Percentiles rank a stretch among this genome's conserved stretches.
phyloP scores from a whole-genome alignment of 2,888 invertebrate genomes.

The Zaprionus bogoriensis region DNA sequence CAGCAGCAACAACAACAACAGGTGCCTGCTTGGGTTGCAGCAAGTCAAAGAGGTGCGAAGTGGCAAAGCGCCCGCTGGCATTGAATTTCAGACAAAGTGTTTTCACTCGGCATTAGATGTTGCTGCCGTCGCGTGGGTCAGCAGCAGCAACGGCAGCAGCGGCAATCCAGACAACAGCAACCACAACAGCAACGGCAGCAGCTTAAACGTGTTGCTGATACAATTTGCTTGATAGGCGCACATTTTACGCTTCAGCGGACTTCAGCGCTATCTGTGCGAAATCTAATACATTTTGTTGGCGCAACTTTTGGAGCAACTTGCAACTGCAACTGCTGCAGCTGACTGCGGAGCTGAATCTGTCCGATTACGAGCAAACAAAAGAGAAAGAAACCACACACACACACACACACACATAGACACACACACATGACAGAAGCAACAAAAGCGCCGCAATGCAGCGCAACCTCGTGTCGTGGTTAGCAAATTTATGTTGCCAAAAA shows the following conservation, averaged over 20 bases:
- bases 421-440: constrained; percentile 60
- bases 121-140: constrained; percentile 70
- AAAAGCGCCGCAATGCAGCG: constrained; percentile 62
- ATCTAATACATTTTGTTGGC: constrained; percentile 72
- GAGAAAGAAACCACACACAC: neutral
- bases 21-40: constrained; percentile 55
- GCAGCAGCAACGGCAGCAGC: constrained; percentile 39
- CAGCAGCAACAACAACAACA: constrained; percentile 35
- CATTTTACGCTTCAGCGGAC: constrained; percentile 70
- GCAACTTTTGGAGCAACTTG: constrained; percentile 11
- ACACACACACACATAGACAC: too few species aligned
- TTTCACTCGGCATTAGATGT: constrained; percentile 71
- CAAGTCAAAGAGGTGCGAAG: constrained; percentile 74
- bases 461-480: constrained; percentile 68
- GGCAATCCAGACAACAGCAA: too few species aligned
- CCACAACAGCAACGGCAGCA: constrained; percentile 33
- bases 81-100: constrained; percentile 77
- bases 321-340: constrained; percentile 17
- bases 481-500: constrained; percentile 71
- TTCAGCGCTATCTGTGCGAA: constrained; percentile 67
- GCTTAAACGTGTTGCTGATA: constrained; percentile 72
- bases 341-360: constrained; percentile 17
- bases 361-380: constrained; percentile 38
- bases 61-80: constrained; percentile 74
- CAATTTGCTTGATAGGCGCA: constrained; percentile 73